Evolutionary conservation across 1,140 invertebrate species (phyloP).

Genomic region (Oryzaephilus surinamensis): DNA sequence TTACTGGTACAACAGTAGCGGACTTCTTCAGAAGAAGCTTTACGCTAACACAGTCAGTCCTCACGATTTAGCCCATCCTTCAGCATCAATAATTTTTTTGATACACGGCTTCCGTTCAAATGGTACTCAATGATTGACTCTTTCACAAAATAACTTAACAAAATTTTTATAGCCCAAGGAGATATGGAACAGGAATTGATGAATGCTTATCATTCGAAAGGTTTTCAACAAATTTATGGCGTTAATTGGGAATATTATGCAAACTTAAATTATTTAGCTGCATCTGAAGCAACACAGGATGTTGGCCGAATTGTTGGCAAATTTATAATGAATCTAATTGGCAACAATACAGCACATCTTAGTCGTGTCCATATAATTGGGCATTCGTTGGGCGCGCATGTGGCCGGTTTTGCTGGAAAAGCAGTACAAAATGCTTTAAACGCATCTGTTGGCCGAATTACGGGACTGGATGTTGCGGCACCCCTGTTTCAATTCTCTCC

Average conservation of each 20-base stretch:
- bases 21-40: neutral
- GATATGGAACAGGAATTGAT: conserved; percentile 17
- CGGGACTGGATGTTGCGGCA: conserved; percentile 59
- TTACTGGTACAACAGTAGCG: neutral
- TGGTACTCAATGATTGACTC: neutral
- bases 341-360: too few relatives aligned
- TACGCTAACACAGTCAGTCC: neutral
- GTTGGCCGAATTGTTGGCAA: conserved; percentile 15
- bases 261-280: too few relatives aligned
- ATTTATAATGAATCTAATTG: too few relatives aligned
- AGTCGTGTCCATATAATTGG: conserved; percentile 48
- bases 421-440: conserved; percentile 15
- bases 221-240: conserved; percentile 17
- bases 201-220: conserved; percentile 12
- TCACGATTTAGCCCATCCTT: conserved; percentile 1
- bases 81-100: conserved; percentile 1
- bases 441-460: conserved; percentile 44
- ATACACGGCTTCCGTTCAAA: conserved; percentile 3
- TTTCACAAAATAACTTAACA: neutral
- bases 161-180: conserved; percentile 6
- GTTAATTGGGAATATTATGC: conserved; percentile 19
- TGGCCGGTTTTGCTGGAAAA: conserved; percentile 47
- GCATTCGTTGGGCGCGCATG: conserved; percentile 48
- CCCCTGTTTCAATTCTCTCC: conserved; percentile 23
- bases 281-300: conserved; percentile 31